Percentiles rank a stretch among this genome's conserved stretches.
phyloP scores from a whole-genome alignment of 2,888 invertebrate species.

The Aethes cnicana region DNA sequence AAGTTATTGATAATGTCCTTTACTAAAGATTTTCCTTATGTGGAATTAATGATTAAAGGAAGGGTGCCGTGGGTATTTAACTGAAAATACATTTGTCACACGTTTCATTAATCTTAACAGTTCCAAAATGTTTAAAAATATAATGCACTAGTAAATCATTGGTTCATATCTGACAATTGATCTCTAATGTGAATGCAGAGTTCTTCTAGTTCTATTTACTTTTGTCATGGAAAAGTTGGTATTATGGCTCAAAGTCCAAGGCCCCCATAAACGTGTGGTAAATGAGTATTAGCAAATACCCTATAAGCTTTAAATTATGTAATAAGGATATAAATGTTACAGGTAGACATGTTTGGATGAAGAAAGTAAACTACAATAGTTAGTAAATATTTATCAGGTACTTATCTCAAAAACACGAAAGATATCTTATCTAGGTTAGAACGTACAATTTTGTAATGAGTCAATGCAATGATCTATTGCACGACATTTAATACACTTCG shows the following conservation, averaged over 20 bases:
- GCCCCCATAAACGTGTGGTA: background rate
- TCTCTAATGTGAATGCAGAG: too few relatives aligned
- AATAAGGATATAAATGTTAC: slow-evolving; percentile 21
- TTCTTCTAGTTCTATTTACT: background rate
- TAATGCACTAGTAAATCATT: too few relatives aligned
- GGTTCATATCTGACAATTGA: too few relatives aligned
- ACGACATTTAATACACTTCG: slow-evolving; percentile 7
- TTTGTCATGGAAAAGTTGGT: background rate
- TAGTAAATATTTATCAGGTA: slow-evolving; percentile 6
- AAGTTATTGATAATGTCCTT: background rate
- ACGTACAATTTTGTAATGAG: slow-evolving; percentile 4
- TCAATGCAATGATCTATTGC: slow-evolving; percentile 9
- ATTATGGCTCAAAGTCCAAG: background rate
- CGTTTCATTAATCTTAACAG: too few relatives aligned
- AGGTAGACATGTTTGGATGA: slow-evolving; percentile 23
- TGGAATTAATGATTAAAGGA: too few relatives aligned
- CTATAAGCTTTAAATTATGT: background rate
- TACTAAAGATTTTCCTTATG: background rate
- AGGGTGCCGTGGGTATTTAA: background rate
- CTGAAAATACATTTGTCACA: too few relatives aligned
- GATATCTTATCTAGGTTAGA: slow-evolving; percentile 13
- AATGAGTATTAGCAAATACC: slow-evolving; percentile 1
- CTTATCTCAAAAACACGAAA: slow-evolving; percentile 9
- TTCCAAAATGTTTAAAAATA: too few relatives aligned
- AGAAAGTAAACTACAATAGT: slow-evolving; percentile 14